phyloP scores from a whole-genome alignment of 2,888 invertebrate genomes.

The Cantharis lateralis region DNA sequence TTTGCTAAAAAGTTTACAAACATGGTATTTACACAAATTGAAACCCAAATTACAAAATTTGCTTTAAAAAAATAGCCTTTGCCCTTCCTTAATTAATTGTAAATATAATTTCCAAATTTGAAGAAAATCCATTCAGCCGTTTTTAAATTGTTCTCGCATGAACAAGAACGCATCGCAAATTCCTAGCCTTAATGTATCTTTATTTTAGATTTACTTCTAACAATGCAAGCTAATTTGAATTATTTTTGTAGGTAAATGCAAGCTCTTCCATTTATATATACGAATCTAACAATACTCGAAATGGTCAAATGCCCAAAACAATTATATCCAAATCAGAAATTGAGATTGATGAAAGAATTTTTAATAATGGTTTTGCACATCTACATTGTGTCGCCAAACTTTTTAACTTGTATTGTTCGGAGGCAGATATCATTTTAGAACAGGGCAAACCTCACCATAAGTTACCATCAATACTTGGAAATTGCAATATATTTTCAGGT shows the following conservation, averaged over 20 bases:
- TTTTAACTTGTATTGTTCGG: conserved; percentile 69
- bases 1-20: no score
- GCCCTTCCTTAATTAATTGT: no score
- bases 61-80: no score
- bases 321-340: not conserved
- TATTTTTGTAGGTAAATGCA: not conserved
- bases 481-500: conserved; percentile 47
- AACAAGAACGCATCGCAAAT: no score
- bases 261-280: not conserved
- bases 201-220: no score
- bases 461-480: conserved; percentile 75
- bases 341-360: not conserved
- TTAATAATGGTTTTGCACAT: conserved; percentile 51
- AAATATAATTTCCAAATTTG: no score
- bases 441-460: conserved; percentile 76
- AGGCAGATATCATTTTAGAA: conserved; percentile 67
- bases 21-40: no score
- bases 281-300: not conserved
- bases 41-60: no score
- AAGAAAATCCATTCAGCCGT: no score
- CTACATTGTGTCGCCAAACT: conserved; percentile 70
- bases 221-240: not conserved
- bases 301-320: not conserved
- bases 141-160: no score
- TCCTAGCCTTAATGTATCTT: no score